Evolutionary conservation across 2,113 vertebrate species (phyloP).

Genomic region (Ibidorhyncha struthersii): DNA sequence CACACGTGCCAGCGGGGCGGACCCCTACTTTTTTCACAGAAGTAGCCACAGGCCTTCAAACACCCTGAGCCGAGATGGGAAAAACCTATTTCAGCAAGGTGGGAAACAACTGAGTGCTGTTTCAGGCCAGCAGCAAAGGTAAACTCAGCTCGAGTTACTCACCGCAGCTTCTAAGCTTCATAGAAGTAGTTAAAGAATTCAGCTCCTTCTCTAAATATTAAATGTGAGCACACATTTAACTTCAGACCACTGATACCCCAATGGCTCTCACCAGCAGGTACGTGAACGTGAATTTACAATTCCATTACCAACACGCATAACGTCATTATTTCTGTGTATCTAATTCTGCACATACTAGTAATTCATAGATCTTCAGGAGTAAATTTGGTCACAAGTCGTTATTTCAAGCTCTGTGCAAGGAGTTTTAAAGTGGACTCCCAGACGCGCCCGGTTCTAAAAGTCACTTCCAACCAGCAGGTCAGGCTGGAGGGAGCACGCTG

Average conservation of each 20-base stretch:
- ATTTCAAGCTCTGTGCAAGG: not conserved
- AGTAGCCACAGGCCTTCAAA: not conserved
- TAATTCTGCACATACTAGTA: not conserved
- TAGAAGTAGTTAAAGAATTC: not conserved
- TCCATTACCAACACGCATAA: not conserved
- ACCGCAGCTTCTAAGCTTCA: not conserved
- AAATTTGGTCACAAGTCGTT: not conserved
- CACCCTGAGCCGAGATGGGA: accelerated
- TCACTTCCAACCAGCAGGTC: not conserved
- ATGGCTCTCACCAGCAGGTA: not conserved
- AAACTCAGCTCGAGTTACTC: not conserved
- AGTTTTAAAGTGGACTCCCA: not conserved
- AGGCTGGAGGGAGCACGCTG: not conserved
- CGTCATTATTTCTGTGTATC: not conserved
- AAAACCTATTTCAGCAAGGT: not conserved
- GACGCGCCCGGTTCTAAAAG: not conserved
- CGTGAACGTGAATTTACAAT: not conserved
- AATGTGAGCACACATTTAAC: accelerated
- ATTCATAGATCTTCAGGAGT: not conserved
- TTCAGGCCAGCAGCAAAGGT: not conserved
- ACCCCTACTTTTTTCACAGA: accelerated
- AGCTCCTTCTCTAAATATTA: not conserved
- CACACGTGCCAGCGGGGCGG: accelerated
- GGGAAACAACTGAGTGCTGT: not conserved
- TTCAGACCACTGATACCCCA: not conserved